Evolutionary conservation across 2,113 vertebrate genomes (phyloP), one percentile per base, ranked within the genome.

Genomic region (Nycticryphes semicollaris): DNA sequence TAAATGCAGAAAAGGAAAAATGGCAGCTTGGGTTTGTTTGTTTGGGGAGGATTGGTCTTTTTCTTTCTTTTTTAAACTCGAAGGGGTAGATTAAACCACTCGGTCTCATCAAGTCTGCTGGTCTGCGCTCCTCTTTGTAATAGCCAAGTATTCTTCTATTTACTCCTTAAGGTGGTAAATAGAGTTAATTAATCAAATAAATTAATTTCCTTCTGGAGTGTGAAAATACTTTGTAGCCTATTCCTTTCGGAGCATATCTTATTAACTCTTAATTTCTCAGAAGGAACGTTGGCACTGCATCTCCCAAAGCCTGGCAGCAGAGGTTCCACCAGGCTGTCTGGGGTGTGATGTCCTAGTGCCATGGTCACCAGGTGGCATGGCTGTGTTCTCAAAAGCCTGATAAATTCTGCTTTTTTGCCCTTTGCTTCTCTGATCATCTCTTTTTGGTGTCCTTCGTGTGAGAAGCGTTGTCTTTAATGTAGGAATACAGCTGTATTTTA

Each of bases 121-220:
- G 50, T 83, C 57, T 53, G 16, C 33, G 4, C 18, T 70, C 30
- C 5, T 4, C 8, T 31, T 85, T 60, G 30, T 25, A 51, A 76
- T 62, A 77, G 35, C 4, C 0, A 84, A 89, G 12, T 77, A 66
- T n/a, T 85, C 78, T 76, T 73, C 75, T 83, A 3, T 47, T 91
- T 50, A 31, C 54, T 77, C 43, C 53, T 81, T 30, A 15, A 59
- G 83, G 54, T 50, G 79, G 63, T 67, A 63, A 93, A 47, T 47
- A 47, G 47, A 47, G 8, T 20, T 47, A 47, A 47, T 20, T 47
- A 47, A 47, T 47, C 18, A 18, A 47, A 47, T 47, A 47, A 88
- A 86, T 73, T 69, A 8, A 41, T 93, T 97, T 96, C 83, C 88
- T 97, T 93, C 75, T 69, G 92, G 84, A 74, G 83, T 63, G 86